phyloP scores from a whole-genome alignment of 2,113 vertebrate species.

The Silurus asotus region DNA sequence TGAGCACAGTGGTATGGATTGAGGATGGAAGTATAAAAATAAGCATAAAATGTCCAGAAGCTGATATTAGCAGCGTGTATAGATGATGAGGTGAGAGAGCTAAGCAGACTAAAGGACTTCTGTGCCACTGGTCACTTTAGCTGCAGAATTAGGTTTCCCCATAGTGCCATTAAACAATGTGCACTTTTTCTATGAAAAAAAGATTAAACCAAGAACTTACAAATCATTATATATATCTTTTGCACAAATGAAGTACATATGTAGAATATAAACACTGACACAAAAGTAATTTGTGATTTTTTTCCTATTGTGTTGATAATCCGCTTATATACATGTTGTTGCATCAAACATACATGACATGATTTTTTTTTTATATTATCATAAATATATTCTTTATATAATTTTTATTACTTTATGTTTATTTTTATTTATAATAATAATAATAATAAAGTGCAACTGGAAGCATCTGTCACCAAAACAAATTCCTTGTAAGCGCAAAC shows the following conservation, averaged over 20 bases:
- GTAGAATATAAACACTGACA: too few species aligned
- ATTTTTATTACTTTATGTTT: too few species aligned
- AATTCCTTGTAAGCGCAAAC: too few species aligned
- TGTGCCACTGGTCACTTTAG: background rate
- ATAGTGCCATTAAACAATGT: background rate
- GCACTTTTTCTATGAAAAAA: background rate
- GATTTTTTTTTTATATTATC: too few species aligned
- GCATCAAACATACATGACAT: too few species aligned
- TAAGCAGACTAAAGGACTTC: background rate
- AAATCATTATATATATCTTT: background rate
- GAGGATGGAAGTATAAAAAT: background rate
- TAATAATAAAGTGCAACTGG: too few species aligned
- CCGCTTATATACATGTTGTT: too few species aligned
- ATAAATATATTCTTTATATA: too few species aligned
- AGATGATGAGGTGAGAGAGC: background rate
- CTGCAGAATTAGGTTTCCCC: background rate
- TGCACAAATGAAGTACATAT: background rate
- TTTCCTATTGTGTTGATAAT: too few species aligned
- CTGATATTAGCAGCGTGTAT: background rate
- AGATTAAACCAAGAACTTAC: background rate
- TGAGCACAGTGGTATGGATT: background rate
- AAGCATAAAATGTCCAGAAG: background rate
- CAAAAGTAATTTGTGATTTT: too few species aligned
- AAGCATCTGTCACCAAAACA: too few species aligned
- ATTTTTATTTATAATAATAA: too few species aligned